Base-by-base conservation (phyloP, 2,113 vertebrate genomes). In the Sander vitreus region DNA sequence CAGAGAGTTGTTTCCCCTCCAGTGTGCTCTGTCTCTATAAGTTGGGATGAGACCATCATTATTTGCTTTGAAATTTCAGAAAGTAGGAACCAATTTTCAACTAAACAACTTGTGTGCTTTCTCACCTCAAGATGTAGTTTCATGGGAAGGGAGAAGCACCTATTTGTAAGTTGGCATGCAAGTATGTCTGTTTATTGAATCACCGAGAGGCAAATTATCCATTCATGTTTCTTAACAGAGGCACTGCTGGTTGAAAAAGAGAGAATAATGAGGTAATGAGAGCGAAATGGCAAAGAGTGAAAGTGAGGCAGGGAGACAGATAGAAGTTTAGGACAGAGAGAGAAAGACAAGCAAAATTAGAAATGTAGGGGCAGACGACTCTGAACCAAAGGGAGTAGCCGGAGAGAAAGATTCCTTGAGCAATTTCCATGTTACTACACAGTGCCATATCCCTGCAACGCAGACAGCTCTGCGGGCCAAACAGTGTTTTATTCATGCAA, bases 401-500 rank as follows among this genome's bases (percentile, higher is more conserved):
- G 23, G 23, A 62, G 69, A 84, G 62, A 84, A 69, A 51, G 72
- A 85, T 66, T 89, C 84, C 87, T 74, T 2, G 63, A 89, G 88
- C 84, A 73, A 81, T 87, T 90, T 87, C 76, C 66, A 63, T 91
- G 85, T 89, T 84, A 72, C 87, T 82, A 89, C 89, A 83, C 83
- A 19, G 64, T 16, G 18, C 27, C 15, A 80, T 88, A 81, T 85
- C 89, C 89, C 86, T 69, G 78, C 83, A 53, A 80, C 78, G 73
- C 84, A 93, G 90, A 89, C 93, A 81, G 64, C 74, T 89, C 89
- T 86, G 83, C 83, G 67, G 92, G 93, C 83, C 88, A 89, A 91
- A 92, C 87, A 67, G 89, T 90, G 89, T 93, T 94, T 95, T 93
- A 95, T 95, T 95, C 91, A 94, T 94, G 91, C 88, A 88, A 92